Conservation (phyloP, 2,797 vertebrate species). For the Pangasius djambal region DNA sequence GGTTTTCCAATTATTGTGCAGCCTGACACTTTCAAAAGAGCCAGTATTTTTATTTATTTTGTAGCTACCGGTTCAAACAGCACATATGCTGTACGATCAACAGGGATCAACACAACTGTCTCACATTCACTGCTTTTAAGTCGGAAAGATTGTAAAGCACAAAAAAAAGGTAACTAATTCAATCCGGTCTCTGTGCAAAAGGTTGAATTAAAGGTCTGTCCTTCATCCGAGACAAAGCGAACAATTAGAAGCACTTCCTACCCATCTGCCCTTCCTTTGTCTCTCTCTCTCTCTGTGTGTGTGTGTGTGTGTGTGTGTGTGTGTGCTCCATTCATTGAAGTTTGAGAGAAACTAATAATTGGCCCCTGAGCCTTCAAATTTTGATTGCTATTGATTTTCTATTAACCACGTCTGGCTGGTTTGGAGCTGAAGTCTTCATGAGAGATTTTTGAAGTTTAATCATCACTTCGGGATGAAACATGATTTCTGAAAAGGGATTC, state of each 20-base stretch:
- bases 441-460: conserved; percentile 58
- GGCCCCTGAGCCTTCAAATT: conserved; percentile 41
- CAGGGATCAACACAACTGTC: background rate
- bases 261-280: conserved; percentile 13
- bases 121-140: conserved; percentile 25
- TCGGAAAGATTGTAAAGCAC: conserved; percentile 10
- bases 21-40: background rate
- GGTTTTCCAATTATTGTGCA: background rate
- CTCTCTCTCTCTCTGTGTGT: background rate
- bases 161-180: conserved; percentile 28
- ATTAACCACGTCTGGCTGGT: conserved; percentile 54
- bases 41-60: background rate
- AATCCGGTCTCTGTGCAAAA: conserved; percentile 41
- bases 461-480: conserved; percentile 50
- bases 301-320: background rate
- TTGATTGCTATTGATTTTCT: conserved; percentile 67
- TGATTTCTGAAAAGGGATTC: conserved; percentile 35
- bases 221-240: conserved; percentile 52
- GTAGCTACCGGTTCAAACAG: background rate
- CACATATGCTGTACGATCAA: background rate
- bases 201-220: conserved; percentile 53
- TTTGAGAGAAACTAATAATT: conserved; percentile 59
- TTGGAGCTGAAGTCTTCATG: conserved; percentile 44
- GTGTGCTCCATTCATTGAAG: conserved; percentile 34
- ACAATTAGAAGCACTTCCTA: conserved; percentile 47